These are phyloP conservation scores for Pristionchus japonicus DNA, from an alignment of 2,888 invertebrate species.

Conservation along the genomic window DNA sequence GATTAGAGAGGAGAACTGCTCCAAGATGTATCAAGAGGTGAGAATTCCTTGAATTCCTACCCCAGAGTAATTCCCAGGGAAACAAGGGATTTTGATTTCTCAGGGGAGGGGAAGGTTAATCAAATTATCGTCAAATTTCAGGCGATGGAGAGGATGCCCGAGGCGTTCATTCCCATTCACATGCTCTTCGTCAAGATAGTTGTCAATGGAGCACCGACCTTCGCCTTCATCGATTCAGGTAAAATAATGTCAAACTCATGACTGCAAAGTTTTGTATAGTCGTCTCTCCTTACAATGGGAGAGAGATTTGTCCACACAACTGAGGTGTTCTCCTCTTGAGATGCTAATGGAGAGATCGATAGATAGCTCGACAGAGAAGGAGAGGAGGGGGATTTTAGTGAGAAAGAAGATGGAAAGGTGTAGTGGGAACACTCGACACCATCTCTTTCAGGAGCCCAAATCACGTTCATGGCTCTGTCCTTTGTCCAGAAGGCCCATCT, in stretches of 20 bases:
- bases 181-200: constrained; percentile 97
- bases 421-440: too few relatives aligned
- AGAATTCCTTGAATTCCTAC: neutral
- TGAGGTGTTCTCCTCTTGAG: too few relatives aligned
- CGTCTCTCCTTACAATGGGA: too few relatives aligned
- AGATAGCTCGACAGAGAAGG: too few relatives aligned
- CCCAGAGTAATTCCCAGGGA: neutral
- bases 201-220: constrained; percentile 95
- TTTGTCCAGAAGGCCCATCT: constrained; percentile 83
- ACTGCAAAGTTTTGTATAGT: neutral
- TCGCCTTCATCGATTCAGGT: constrained; percentile 98
- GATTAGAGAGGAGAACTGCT: constrained; percentile 90
- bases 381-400: too few relatives aligned
- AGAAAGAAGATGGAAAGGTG: neutral
- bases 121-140: constrained; percentile 80
- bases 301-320: too few relatives aligned
- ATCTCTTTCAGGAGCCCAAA: constrained; percentile 84
- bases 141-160: constrained; percentile 98
- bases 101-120: too few relatives aligned
- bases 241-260: too few relatives aligned
- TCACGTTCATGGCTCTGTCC: constrained; percentile 95
- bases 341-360: too few relatives aligned
- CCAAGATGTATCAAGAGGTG: constrained; percentile 84
- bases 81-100: neutral
- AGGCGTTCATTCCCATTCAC: constrained; percentile 95